Conservation (phyloP, 2,888 invertebrate species). For the Phania funesta region DNA sequence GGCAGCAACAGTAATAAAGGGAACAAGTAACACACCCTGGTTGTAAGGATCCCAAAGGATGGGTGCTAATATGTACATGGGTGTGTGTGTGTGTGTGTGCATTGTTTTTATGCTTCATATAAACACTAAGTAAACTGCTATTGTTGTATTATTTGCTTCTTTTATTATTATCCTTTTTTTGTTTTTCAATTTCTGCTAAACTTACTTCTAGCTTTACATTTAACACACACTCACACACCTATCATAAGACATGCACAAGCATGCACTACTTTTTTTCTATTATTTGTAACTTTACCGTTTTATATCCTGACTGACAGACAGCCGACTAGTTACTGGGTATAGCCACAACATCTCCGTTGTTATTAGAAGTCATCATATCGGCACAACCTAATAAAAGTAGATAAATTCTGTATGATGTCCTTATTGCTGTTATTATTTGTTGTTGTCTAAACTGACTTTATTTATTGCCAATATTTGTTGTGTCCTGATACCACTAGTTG, state of each 20-base stretch:
- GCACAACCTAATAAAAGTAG: slow-evolving; percentile 13
- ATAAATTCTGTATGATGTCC: slow-evolving; percentile 25
- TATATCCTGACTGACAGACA: neutral
- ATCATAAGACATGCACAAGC: neutral
- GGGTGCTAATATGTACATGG: neutral
- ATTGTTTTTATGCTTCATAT: slow-evolving; percentile 22
- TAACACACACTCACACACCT: neutral
- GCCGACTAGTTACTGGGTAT: slow-evolving; percentile 9
- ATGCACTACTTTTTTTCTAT: neutral
- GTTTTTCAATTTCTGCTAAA: slow-evolving; percentile 34
- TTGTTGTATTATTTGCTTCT: slow-evolving; percentile 46
- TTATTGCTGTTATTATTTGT: slow-evolving; percentile 39
- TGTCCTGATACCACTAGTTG: slow-evolving; percentile 30
- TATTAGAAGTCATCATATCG: slow-evolving; percentile 23
- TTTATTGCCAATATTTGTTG: slow-evolving; percentile 38
- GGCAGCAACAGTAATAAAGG: slow-evolving; percentile 4
- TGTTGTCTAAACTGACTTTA: slow-evolving; percentile 26
- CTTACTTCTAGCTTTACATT: slow-evolving; percentile 17
- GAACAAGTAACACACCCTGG: slow-evolving; percentile 35
- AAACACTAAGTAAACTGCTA: slow-evolving; percentile 48
- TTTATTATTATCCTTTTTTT: slow-evolving; percentile 37
- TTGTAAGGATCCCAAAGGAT: slow-evolving; percentile 17
- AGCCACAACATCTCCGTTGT: slow-evolving; percentile 1
- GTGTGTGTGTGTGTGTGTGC: neutral
- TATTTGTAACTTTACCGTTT: slow-evolving; percentile 27